These are phyloP conservation scores for Drosophila trapezifrons DNA, from an alignment of 1,140 invertebrate species.

Conservation along the genomic window DNA sequence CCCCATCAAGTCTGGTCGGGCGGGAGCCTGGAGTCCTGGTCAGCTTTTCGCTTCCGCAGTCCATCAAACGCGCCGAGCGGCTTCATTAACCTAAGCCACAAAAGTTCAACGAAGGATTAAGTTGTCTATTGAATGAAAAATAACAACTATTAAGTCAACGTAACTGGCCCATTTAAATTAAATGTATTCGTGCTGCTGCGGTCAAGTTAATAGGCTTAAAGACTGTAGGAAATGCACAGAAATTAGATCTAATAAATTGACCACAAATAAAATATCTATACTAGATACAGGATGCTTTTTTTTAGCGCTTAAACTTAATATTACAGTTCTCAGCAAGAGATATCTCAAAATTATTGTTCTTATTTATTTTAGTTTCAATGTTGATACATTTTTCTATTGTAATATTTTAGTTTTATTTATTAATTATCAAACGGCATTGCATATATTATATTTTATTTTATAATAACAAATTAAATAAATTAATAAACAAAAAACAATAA, in stretches of 20 bases:
- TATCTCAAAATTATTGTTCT: too few relatives aligned
- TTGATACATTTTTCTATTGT: too few relatives aligned
- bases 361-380: too few relatives aligned
- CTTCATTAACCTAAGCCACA: constrained; percentile 68
- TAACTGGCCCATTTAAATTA: background rate
- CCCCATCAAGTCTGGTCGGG: constrained; percentile 48
- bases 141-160: constrained; percentile 17
- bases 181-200: background rate
- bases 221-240: background rate
- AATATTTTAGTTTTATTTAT: too few relatives aligned
- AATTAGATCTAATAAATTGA: too few relatives aligned
- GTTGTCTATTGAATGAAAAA: constrained; percentile 54
- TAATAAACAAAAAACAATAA: background rate
- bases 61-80: constrained; percentile 28
- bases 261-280: too few relatives aligned
- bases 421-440: too few relatives aligned
- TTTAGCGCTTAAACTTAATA: too few relatives aligned
- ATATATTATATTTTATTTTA: too few relatives aligned
- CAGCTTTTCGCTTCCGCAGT: constrained; percentile 47
- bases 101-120: constrained; percentile 50
- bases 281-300: too few relatives aligned
- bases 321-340: too few relatives aligned
- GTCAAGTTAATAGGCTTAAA: constrained; percentile 11
- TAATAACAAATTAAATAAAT: too few relatives aligned
- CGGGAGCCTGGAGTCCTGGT: constrained; percentile 8